Percentiles rank a stretch among this genome's conserved stretches.
Evolutionary conservation across 2,888 invertebrate genomes (phyloP).

Genomic region (Calliscelio sp.): DNA sequence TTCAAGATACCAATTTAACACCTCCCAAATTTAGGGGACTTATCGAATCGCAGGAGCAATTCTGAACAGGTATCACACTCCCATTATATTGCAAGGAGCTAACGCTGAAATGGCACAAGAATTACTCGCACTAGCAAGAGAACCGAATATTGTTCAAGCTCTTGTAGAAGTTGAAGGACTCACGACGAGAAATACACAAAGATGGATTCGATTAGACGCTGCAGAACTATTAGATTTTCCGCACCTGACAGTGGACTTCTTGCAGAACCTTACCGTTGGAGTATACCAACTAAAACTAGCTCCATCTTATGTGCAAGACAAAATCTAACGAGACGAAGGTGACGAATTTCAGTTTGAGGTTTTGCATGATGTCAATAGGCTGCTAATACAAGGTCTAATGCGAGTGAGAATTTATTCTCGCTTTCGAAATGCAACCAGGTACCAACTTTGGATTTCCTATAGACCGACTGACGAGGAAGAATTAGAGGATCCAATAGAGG

Average conservation of each 20-base stretch:
- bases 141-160: conserved; percentile 66
- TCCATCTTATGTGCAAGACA: conserved; percentile 46
- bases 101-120: conserved; percentile 42
- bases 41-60: conserved; percentile 32
- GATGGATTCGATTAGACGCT: conserved; percentile 49
- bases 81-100: conserved; percentile 59
- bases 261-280: conserved; percentile 54
- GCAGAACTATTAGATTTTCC: conserved; percentile 54
- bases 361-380: conserved; percentile 30
- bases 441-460: conserved; percentile 51
- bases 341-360: conserved; percentile 43
- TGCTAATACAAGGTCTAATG: conserved; percentile 41
- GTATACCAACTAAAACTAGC: conserved; percentile 54
- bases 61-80: conserved; percentile 52
- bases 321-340: conserved; percentile 22
- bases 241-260: conserved; percentile 29
- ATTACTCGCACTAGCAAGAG: conserved; percentile 28
- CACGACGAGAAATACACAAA: conserved; percentile 52
- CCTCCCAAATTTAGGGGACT: not conserved
- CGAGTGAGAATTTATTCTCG: conserved; percentile 41
- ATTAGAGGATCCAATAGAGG: conserved; percentile 16
- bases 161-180: conserved; percentile 58
- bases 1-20: too few relatives aligned
- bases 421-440: conserved; percentile 41
- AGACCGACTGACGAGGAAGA: conserved; percentile 17